Percentiles rank a stretch among this genome's conserved stretches.
phyloP scores from a whole-genome alignment of 2,113 vertebrate genomes.

The Clinocottus analis region DNA sequence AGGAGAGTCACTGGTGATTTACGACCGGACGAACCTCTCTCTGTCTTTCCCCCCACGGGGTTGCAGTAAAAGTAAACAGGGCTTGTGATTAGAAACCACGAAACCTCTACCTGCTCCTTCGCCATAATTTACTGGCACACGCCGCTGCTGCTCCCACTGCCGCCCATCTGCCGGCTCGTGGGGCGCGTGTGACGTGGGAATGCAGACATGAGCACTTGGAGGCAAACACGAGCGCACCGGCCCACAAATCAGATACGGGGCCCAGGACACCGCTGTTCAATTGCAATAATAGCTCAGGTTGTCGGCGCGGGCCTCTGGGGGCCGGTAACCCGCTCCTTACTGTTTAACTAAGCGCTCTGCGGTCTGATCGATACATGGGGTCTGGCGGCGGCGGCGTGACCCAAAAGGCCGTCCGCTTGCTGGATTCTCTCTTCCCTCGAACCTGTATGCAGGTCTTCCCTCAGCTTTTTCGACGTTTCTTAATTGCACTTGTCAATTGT shows the following conservation, averaged over 20 bases:
- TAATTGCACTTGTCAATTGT: no score
- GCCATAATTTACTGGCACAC: conserved; percentile 56
- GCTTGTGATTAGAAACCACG: conserved; percentile 61
- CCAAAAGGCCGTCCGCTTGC: conserved; percentile 8
- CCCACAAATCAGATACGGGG: conserved; percentile 57
- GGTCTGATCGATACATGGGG: conserved; percentile 24
- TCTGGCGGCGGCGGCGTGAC: conserved; percentile 20
- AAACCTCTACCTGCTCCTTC: conserved; percentile 37
- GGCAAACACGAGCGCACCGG: conserved; percentile 32
- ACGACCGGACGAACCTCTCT: conserved; percentile 33
- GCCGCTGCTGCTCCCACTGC: conserved; percentile 1
- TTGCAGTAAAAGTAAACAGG: conserved; percentile 59
- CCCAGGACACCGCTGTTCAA: conserved; percentile 37
- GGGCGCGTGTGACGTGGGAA: conserved; percentile 16
- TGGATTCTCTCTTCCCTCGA: not conserved
- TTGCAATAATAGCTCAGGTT: conserved; percentile 61
- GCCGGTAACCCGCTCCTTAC: conserved; percentile 37
- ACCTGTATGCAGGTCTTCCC: no score
- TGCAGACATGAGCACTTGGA: conserved; percentile 29
- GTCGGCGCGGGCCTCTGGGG: conserved; percentile 54
- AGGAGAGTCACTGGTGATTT: conserved; percentile 47
- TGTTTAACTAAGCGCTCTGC: conserved; percentile 44
- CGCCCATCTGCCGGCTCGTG: conserved; percentile 7
- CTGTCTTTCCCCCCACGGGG: conserved; percentile 47
- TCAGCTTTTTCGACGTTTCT: no score